These are phyloP conservation scores for Bos indicus DNA, from an alignment of 2,113 vertebrate species.

Conservation along the genomic window DNA sequence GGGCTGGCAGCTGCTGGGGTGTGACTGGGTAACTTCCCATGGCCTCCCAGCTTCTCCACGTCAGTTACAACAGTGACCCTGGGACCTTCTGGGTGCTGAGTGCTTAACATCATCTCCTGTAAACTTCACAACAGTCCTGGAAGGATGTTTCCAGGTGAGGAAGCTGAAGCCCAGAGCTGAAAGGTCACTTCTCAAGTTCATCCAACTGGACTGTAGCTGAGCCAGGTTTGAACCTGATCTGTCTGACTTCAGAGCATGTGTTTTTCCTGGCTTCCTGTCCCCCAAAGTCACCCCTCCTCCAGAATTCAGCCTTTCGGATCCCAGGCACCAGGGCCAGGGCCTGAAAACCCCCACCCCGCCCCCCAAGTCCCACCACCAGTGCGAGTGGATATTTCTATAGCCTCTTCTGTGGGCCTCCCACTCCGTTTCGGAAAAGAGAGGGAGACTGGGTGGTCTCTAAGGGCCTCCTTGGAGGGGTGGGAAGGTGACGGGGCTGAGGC, in stretches of 20 bases:
- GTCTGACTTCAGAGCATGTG: background rate
- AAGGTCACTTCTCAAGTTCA: background rate
- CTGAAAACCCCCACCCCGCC: accelerated
- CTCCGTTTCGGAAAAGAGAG: background rate
- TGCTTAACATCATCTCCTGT: background rate
- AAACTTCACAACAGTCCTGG: background rate
- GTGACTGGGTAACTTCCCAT: too few relatives aligned
- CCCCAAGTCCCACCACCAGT: background rate
- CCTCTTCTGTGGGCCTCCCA: background rate
- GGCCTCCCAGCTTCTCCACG: background rate
- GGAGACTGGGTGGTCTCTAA: background rate
- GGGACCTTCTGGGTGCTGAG: background rate
- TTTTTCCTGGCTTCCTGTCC: background rate
- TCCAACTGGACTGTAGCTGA: background rate
- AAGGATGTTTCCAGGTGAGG: background rate
- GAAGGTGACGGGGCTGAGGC: too few relatives aligned
- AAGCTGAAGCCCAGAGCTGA: background rate
- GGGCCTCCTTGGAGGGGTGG: background rate
- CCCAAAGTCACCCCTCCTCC: background rate
- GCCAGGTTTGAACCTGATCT: background rate
- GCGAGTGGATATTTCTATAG: background rate
- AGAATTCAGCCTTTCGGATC: background rate
- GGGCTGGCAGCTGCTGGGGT: background rate
- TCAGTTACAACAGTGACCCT: background rate
- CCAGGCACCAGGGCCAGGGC: background rate